These are phyloP conservation scores for Ptychobarbus kaznakovi DNA, from an alignment of 2,797 vertebrate species.

Conservation along the genomic window DNA sequence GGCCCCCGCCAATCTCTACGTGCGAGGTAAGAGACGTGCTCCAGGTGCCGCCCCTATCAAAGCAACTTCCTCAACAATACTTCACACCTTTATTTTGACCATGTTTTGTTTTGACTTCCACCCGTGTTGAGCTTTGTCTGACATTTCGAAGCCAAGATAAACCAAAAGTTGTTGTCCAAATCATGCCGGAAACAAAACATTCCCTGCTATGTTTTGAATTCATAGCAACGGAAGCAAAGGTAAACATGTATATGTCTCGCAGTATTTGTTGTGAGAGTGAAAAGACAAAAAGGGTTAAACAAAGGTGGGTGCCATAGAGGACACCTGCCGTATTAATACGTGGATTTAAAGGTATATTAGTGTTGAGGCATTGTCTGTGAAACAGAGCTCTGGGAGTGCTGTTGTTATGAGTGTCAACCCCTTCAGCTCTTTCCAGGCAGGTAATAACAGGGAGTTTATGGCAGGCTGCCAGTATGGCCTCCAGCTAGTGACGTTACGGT, in stretches of 20 bases:
- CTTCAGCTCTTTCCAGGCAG: constrained; percentile 45
- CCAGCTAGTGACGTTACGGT: constrained; percentile 34
- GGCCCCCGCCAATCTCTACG: constrained; percentile 82
- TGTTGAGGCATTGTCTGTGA: constrained; percentile 45
- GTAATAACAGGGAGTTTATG: constrained; percentile 54
- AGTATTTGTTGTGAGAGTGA: constrained; percentile 11
- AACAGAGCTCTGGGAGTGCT: constrained; percentile 44
- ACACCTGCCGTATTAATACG: constrained; percentile 42
- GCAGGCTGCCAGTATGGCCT: constrained; percentile 43
- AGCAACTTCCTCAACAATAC: constrained; percentile 71
- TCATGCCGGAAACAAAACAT: background rate
- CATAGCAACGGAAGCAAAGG: constrained; percentile 25
- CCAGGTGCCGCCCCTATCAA: constrained; percentile 72
- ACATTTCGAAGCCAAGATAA: constrained; percentile 13
- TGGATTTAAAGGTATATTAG: constrained; percentile 32
- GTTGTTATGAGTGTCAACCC: constrained; percentile 48
- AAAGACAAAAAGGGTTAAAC: background rate
- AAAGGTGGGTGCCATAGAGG: constrained; percentile 28
- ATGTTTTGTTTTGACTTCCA: constrained; percentile 67
- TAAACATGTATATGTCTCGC: constrained; percentile 19
- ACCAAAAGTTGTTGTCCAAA: constrained; percentile 18
- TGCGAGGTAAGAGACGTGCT: constrained; percentile 75
- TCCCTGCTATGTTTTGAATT: constrained; percentile 16
- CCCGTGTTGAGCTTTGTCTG: constrained; percentile 63
- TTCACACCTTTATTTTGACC: constrained; percentile 40